These are phyloP conservation scores for Ridgeia piscesae DNA, from an alignment of 1,140 invertebrate species.

Conservation along the genomic window DNA sequence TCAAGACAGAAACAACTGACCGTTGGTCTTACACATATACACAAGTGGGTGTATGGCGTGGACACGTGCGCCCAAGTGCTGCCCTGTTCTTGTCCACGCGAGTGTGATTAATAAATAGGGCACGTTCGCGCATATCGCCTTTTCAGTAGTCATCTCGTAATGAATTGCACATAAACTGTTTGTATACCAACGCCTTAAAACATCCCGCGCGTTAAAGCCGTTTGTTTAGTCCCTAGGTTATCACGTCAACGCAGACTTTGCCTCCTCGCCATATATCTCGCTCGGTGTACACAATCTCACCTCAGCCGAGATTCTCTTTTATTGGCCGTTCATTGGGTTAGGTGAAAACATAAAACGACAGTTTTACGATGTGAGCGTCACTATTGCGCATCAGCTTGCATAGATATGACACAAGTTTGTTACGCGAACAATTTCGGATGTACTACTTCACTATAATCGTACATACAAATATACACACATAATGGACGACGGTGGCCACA, in stretches of 20 bases:
- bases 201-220: background rate
- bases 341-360: conserved; percentile 5
- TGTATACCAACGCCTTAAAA: background rate
- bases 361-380: conserved; percentile 4
- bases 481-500: background rate
- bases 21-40: background rate
- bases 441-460: background rate
- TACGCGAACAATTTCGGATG: background rate
- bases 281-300: background rate
- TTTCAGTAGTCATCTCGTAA: background rate
- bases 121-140: background rate
- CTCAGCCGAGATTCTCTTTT: background rate
- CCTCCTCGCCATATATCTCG: background rate
- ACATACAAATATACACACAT: background rate
- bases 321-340: background rate
- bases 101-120: background rate
- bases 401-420: background rate
- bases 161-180: background rate
- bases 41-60: background rate
- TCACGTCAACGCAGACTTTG: background rate
- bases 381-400: background rate
- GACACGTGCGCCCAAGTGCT: background rate
- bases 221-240: background rate
- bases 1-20: background rate
- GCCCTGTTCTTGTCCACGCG: background rate